phyloP scores from a whole-genome alignment of 2,797 vertebrate species.

The Spondyliosoma cantharus region DNA sequence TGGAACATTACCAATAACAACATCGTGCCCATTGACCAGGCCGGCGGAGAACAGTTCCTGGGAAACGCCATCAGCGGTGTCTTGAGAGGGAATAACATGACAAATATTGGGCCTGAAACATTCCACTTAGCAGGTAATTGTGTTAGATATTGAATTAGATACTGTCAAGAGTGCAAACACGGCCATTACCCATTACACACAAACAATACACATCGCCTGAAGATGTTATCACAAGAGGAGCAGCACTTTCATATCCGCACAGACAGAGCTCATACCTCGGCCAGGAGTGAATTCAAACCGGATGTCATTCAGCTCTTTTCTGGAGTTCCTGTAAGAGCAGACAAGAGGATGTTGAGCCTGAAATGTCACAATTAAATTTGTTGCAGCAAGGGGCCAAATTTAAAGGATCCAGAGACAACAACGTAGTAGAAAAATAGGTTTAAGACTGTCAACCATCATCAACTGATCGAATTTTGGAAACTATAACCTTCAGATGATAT shows the following conservation, averaged over 20 bases:
- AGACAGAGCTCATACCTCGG: conserved; percentile 87
- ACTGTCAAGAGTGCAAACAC: conserved; percentile 38
- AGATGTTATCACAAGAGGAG: conserved; percentile 39
- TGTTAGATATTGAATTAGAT: conserved; percentile 55
- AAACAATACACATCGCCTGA: conserved; percentile 2
- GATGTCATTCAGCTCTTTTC: conserved; percentile 98
- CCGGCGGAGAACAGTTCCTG: conserved; percentile 98
- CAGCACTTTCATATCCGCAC: conserved; percentile 35
- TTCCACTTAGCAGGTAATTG: conserved; percentile 54
- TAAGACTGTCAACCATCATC: neutral
- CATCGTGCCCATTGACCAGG: conserved; percentile 95
- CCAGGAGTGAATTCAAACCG: conserved; percentile 98
- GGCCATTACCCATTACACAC: conserved; percentile 31
- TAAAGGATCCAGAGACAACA: conserved; percentile 4
- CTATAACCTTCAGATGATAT: no score
- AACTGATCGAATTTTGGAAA: neutral
- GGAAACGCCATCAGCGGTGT: conserved; percentile 98
- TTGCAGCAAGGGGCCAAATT: neutral
- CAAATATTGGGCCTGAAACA: conserved; percentile 75
- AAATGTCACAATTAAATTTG: conserved; percentile 31
- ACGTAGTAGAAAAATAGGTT: neutral
- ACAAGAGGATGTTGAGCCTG: conserved; percentile 18
- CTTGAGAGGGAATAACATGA: conserved; percentile 79
- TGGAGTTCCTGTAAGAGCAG: conserved; percentile 90
- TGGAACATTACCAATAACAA: conserved; percentile 91